These are phyloP conservation scores for Drosophila bocki DNA, from an alignment of 1,140 invertebrate species.

Conservation along the genomic window DNA sequence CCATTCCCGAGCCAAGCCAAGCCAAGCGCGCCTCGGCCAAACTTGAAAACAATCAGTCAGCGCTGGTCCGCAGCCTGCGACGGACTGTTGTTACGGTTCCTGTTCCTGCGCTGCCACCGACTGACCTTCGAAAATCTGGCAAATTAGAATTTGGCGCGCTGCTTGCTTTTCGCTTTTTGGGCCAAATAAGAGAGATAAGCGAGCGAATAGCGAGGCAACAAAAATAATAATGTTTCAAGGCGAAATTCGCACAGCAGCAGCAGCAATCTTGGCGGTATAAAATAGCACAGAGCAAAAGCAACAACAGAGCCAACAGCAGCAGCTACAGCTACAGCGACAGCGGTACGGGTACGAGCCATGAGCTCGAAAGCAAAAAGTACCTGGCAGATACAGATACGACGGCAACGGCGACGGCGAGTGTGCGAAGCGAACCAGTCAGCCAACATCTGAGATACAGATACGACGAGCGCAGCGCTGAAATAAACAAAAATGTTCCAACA, in stretches of 20 bases:
- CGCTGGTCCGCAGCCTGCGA: constrained; percentile 74
- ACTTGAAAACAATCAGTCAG: constrained; percentile 69
- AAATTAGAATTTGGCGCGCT: constrained; percentile 79
- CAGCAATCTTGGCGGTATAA: constrained; percentile 69
- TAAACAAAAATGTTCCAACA: constrained; percentile 61
- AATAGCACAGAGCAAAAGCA: constrained; percentile 79
- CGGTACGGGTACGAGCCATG: constrained; percentile 15
- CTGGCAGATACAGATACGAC: constrained; percentile 67
- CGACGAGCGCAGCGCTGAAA: constrained; percentile 67
- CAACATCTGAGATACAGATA: constrained; percentile 76
- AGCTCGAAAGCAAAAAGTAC: constrained; percentile 66
- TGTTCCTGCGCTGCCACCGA: constrained; percentile 29
- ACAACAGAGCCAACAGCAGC: constrained; percentile 56
- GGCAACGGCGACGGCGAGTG: constrained; percentile 18
- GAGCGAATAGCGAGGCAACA: constrained; percentile 46
- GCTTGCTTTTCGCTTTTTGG: constrained; percentile 61
- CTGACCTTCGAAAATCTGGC: constrained; percentile 32
- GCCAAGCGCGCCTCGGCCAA: constrained; percentile 26
- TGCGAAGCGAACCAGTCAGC: constrained; percentile 50
- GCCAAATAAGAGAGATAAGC: constrained; percentile 69
- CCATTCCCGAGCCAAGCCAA: constrained; percentile 41
- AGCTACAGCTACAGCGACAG: constrained; percentile 16
- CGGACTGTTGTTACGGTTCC: constrained; percentile 38
- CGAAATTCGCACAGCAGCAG: constrained; percentile 65
- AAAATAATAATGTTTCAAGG: constrained; percentile 84